Percentiles rank a stretch among this genome's conserved stretches.
phyloP scores from a whole-genome alignment of 1,140 invertebrate species.

The Calycopis cecrops region DNA sequence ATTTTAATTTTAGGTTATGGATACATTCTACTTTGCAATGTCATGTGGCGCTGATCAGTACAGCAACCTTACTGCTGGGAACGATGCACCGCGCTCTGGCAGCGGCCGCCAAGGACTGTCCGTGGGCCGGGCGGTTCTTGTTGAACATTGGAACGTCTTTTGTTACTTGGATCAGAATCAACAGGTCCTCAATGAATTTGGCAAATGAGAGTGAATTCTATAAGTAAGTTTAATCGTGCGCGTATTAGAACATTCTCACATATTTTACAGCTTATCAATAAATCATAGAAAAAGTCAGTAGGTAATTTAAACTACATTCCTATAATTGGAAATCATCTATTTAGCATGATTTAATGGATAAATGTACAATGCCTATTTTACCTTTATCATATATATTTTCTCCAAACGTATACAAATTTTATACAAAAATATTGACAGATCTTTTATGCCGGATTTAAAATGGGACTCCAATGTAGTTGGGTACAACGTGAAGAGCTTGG shows the following conservation, averaged over 20 bases:
- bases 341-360: too few relatives aligned
- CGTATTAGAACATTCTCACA: too few relatives aligned
- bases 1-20: slow-evolving; percentile 43
- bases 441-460: slow-evolving; percentile 54
- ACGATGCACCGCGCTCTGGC: slow-evolving; percentile 39
- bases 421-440: slow-evolving; percentile 29
- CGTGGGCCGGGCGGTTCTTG: slow-evolving; percentile 49
- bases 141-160: slow-evolving; percentile 41
- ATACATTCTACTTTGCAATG: slow-evolving; percentile 51
- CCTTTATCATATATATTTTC: too few relatives aligned
- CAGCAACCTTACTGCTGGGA: slow-evolving; percentile 47
- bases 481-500: slow-evolving; percentile 39
- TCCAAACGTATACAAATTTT: not conserved
- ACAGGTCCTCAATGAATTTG: slow-evolving; percentile 33
- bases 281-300: too few relatives aligned
- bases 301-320: too few relatives aligned
- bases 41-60: slow-evolving; percentile 46
- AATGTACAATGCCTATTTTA: too few relatives aligned
- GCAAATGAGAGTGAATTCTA: slow-evolving; percentile 49
- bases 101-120: slow-evolving; percentile 50
- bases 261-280: too few relatives aligned
- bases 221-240: slow-evolving; percentile 35
- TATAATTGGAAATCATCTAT: too few relatives aligned
- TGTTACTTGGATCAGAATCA: slow-evolving; percentile 39
- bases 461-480: slow-evolving; percentile 49